Base-by-base conservation (phyloP, 2,888 invertebrate genomes). In the Gisinianus flammeolus region DNA sequence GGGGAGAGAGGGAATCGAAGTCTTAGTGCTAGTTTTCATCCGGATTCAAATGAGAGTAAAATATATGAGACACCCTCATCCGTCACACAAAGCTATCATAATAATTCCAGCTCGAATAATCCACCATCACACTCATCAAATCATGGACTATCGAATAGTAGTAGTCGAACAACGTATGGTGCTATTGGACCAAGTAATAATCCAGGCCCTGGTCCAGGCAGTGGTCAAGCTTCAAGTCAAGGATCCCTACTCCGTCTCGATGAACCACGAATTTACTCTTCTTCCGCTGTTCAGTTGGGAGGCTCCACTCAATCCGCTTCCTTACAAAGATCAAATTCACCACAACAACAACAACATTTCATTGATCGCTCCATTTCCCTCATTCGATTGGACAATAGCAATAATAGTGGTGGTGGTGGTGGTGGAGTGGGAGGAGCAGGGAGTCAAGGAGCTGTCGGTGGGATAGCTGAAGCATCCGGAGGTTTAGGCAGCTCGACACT, bases 311-410 rank as follows among this genome's bases (percentile, higher is more conserved):
- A 77, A 68, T 79, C 79, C 66, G 12, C n/a, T 6, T 44, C 58
- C 30, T 22, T 71, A 58, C 83, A 82, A 76, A 73, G 84, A 79
- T 82, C 84, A 56, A 81, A 82, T 54, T 84, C 84, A 33, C 84
- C 84, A 4, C 82, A 82, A 70, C 81, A 82, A 28, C n/a, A n/a
- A n/a, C 81, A 74, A 70, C 83, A 83, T 67, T 84, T 82, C 76
- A 84, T 83, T 35, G 84, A 84, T 67, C 73, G 84, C n/a, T 83
- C 83, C 33, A 84, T 84, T 58, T 84, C 84, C 31, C 78, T 84
- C 30, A 84, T 84, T 72, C 79, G 84, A 68, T 77, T 84, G 74
- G 84, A 84, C 70, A 79, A 78, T 64, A 70, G 44, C 52, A 83
- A 83, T 80, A 82, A 35, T 35, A 35, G 5, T 5, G 12, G 12